Conservation (phyloP, 2,113 vertebrate genomes). For the Sinocyclocheilus anophthalmus region DNA sequence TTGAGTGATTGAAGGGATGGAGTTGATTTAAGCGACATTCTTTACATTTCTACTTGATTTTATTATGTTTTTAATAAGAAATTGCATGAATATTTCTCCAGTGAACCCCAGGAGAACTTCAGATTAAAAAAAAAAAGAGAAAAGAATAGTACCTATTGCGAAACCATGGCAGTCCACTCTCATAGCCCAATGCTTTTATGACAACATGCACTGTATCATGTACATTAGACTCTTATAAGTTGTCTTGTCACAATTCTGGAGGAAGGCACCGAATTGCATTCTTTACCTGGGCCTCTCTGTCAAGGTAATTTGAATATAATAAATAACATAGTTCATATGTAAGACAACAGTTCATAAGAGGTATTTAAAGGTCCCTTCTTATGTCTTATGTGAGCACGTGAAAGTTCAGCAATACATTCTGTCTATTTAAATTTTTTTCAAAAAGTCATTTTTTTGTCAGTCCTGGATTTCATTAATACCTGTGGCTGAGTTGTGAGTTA, state of each 20-base stretch:
- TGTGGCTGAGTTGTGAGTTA: slow-evolving; percentile 62
- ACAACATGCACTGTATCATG: not conserved
- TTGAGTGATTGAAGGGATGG: not conserved
- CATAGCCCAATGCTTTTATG: not conserved
- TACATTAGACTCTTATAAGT: not conserved
- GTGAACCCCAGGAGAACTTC: not conserved
- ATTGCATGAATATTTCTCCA: not conserved
- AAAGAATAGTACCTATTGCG: not conserved
- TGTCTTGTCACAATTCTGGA: not conserved
- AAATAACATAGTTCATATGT: too few relatives aligned
- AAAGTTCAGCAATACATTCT: not conserved
- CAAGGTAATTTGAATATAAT: not conserved
- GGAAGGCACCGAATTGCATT: not conserved
- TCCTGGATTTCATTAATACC: slow-evolving; percentile 59
- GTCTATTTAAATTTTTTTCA: not conserved
- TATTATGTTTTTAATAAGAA: not conserved
- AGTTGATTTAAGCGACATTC: not conserved
- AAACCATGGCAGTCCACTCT: not conserved
- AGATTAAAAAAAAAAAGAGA: not conserved
- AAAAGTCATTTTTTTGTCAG: slow-evolving; percentile 1
- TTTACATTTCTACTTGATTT: too few relatives aligned
- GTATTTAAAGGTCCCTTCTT: too few relatives aligned
- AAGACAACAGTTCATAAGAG: too few relatives aligned
- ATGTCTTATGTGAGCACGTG: not conserved
- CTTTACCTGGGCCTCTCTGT: not conserved